Conservation (phyloP, 1,140 invertebrate species). For the Microplitis demolitor region DNA sequence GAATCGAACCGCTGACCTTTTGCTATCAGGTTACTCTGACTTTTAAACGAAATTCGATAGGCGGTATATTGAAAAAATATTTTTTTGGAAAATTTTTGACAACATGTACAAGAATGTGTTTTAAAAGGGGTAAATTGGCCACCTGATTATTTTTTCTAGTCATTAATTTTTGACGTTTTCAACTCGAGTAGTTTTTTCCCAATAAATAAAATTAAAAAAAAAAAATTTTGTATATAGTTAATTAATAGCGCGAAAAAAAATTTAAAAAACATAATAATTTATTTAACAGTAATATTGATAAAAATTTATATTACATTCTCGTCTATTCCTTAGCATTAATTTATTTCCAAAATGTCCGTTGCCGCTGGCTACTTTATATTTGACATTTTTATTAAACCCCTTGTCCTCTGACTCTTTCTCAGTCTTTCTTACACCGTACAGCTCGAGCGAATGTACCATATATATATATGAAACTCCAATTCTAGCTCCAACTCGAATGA, state of each 20-base stretch:
- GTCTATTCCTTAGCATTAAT: conserved; percentile 54
- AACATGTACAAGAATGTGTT: not conserved
- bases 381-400: conserved; percentile 64
- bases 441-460: not conserved
- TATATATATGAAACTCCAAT: not conserved
- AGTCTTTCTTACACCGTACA: conserved; percentile 18
- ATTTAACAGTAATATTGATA: too few relatives aligned
- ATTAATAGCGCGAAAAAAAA: not conserved
- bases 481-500: conserved; percentile 16
- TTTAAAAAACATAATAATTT: too few relatives aligned
- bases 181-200: not conserved
- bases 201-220: not conserved
- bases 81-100: too few relatives aligned
- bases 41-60: too few relatives aligned
- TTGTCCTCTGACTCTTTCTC: conserved; percentile 22
- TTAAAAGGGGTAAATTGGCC: not conserved
- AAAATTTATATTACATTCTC: conserved; percentile 1
- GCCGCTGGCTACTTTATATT: conserved; percentile 61
- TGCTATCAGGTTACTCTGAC: too few relatives aligned
- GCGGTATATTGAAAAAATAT: too few relatives aligned
- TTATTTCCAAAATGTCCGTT: conserved; percentile 59
- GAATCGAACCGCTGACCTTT: too few relatives aligned
- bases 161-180: not conserved
- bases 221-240: not conserved
- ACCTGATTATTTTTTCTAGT: too few relatives aligned